These are phyloP conservation scores for Magallana nippona DNA, from an alignment of 2,888 invertebrate genomes.

Conservation along the genomic window DNA sequence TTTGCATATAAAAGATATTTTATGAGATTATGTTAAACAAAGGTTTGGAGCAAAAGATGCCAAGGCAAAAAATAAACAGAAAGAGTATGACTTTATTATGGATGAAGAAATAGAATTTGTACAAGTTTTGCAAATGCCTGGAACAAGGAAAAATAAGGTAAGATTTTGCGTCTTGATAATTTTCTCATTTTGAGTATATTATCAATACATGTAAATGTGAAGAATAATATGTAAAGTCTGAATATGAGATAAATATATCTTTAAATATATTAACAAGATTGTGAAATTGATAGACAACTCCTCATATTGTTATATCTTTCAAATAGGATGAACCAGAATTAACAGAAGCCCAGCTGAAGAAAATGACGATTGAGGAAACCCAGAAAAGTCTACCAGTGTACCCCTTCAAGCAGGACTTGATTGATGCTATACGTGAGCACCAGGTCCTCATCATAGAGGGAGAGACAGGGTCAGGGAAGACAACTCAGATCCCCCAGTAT, in stretches of 20 bases:
- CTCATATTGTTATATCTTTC: not conserved
- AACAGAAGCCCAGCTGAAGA: constrained; percentile 84
- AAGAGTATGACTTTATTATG: constrained; percentile 93
- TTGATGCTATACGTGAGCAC: constrained; percentile 89
- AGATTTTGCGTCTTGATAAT: too few species aligned
- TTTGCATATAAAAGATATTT: too few species aligned
- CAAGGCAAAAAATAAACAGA: constrained; percentile 77
- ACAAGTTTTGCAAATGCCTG: constrained; percentile 84
- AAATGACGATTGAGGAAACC: constrained; percentile 91
- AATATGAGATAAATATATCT: too few species aligned
- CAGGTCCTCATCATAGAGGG: constrained; percentile 96
- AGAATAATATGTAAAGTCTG: too few species aligned
- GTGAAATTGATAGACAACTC: not conserved
- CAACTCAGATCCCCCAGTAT: constrained; percentile 84
- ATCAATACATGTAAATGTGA: too few species aligned
- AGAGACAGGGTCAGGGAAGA: constrained; percentile 85
- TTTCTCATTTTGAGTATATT: too few species aligned
- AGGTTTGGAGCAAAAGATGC: constrained; percentile 94
- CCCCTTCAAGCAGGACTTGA: constrained; percentile 92
- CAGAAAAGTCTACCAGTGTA: constrained; percentile 95
- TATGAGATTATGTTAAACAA: not conserved
- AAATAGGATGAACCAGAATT: constrained; percentile 58
- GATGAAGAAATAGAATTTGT: constrained; percentile 99
- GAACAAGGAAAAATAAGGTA: constrained; percentile 77
- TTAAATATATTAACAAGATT: not conserved